Conservation (phyloP, 2,113 vertebrate genomes). For the Ailurus styani region DNA sequence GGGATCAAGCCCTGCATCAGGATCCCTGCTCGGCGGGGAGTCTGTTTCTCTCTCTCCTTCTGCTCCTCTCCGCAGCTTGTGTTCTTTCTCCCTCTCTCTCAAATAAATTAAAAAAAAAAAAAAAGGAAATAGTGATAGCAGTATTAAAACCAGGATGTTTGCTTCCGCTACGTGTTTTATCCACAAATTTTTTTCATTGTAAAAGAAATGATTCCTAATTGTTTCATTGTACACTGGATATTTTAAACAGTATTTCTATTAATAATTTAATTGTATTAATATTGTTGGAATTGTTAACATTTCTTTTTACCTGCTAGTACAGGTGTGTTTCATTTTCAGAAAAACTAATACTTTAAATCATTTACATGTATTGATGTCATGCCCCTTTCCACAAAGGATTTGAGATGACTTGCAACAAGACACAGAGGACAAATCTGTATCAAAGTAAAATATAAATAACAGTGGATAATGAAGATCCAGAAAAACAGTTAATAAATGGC, state of each 20-base stretch:
- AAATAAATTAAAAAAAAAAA: not conserved
- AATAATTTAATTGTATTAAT: not conserved
- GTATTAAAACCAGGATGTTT: not conserved
- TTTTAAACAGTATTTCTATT: not conserved
- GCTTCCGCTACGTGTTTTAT: not conserved
- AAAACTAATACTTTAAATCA: not conserved
- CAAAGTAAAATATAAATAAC: not conserved
- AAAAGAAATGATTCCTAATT: not conserved
- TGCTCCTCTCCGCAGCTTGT: not conserved
- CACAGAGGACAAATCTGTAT: not conserved
- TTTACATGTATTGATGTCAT: not conserved
- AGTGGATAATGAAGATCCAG: not conserved
- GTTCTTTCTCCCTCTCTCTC: not conserved
- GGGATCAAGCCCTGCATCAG: not conserved
- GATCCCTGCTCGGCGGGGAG: not conserved
- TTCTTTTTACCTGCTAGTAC: not conserved
- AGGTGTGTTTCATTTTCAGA: slow-evolving; percentile 11
- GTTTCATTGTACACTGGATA: not conserved
- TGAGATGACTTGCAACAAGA: not conserved
- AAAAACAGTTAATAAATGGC: not conserved
- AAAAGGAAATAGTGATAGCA: not conserved
- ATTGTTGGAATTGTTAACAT: not conserved
- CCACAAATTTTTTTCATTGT: not conserved
- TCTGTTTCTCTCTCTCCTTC: not conserved
- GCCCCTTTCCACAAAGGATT: not conserved